Evolutionary conservation across 2,888 invertebrate species (phyloP), one percentile per base, ranked within the genome.

Genomic region (Tigriopus californicus): DNA sequence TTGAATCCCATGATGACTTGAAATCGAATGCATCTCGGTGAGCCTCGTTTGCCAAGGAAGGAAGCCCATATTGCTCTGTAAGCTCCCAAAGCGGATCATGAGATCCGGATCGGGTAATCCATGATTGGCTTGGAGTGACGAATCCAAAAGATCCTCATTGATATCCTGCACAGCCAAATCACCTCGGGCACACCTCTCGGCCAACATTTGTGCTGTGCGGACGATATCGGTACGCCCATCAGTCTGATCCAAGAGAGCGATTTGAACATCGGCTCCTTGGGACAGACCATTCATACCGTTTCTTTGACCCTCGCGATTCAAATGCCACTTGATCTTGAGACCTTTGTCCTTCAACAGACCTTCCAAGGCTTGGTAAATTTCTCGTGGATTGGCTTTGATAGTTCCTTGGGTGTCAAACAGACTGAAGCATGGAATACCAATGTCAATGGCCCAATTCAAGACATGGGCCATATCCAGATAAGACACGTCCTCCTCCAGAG

Each of bases 1-100:
- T 46, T 13, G 15, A 18, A 58, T 13, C 33, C 49, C 49, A 25
- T 33, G 15, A 58, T 33, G 47, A 4, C 49, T 15, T n/a, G 48
- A 13, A 20, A 58, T 24, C 15, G 20, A 20, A 58, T 46, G 47
- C 13, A 58, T 58, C 15, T 58, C 58, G 18, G 25, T 58, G 6
- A 58, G 58, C 8, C 58, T 48, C n/a, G 49, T 51, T 46, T 58
- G 48, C 58, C 58, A 58, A 20, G 58, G 58, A 6, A 18, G 18
- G 41, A 54, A 54, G n/a, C 54, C 54, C 54, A 54, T 41, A 41
- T 54, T 54, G 25, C 40, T 40, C 33, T 54, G 40, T 1, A 41
- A 1, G 13, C 12, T 18, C 13, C 54, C 54, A 41, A 25, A 41
- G 15, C 54, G 25, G 18, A 54, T 25, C 40, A 54, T n/a, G 24